Percentiles rank a stretch among this genome's conserved stretches.
These are phyloP conservation scores for Anthophora plumipes DNA, from an alignment of 2,888 invertebrate species.

Conservation along the genomic window DNA sequence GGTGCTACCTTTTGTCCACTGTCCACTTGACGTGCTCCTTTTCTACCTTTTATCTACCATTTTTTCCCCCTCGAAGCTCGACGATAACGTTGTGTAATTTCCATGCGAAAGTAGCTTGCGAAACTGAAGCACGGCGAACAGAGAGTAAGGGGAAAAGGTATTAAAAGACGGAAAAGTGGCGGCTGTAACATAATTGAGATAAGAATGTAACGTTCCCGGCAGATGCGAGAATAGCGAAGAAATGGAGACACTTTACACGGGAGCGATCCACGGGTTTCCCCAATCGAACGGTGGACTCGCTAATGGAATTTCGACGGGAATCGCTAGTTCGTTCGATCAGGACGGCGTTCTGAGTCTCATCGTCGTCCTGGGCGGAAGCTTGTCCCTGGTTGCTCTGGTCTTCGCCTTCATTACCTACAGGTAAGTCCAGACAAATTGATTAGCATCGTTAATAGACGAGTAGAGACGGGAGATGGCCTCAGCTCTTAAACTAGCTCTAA, in stretches of 20 bases:
- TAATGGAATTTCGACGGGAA: slow-evolving; percentile 80
- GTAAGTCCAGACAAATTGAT: slow-evolving; percentile 82
- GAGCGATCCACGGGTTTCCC: slow-evolving; percentile 80
- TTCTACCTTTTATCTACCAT: not conserved
- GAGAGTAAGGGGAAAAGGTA: too few relatives aligned
- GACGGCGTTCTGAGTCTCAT: slow-evolving; percentile 88
- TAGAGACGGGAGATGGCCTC: not conserved
- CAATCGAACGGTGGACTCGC: slow-evolving; percentile 72
- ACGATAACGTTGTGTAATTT: not conserved
- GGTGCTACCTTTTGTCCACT: not conserved
- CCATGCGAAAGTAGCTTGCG: too few relatives aligned
- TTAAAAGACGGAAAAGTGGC: too few relatives aligned
- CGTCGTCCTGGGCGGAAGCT: slow-evolving; percentile 88
- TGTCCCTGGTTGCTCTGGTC: slow-evolving; percentile 88
- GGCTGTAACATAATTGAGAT: not conserved
- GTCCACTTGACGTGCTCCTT: too few relatives aligned
- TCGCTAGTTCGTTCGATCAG: slow-evolving; percentile 83
- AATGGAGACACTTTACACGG: slow-evolving; percentile 83
- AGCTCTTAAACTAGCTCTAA: not conserved
- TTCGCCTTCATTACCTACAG: slow-evolving; percentile 90
- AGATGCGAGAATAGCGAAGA: slow-evolving; percentile 49
- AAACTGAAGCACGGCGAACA: too few relatives aligned
- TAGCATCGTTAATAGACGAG: not conserved
- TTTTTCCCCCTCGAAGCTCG: not conserved
- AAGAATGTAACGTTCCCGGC: not conserved